Evolutionary conservation across 2,888 invertebrate species (phyloP), one percentile per base, ranked within the genome.

Genomic region (Philaethria dido): DNA sequence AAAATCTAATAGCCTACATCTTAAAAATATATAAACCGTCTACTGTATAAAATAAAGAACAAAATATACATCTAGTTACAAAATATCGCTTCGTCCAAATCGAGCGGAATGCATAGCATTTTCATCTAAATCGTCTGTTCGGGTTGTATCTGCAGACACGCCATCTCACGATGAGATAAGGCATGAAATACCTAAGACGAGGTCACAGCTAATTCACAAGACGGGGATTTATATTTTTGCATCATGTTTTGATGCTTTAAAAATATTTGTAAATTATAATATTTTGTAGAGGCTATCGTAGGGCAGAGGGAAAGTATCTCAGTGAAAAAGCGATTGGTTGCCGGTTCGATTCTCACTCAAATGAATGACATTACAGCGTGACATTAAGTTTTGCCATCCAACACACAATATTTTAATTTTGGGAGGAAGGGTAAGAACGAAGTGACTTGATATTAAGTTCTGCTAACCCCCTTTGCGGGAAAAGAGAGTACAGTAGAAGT

Each of bases 101-200:
- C 42, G 39, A n/a, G 18, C 50, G 29, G 44, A 57, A 57, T 64
- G 64, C 20, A 36, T 25, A 47, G 64, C 16, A 47, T 57, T 50
- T 55, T 59, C 48, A 59, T 59, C 16, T 29, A 42, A 22, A 57
- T 22, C 8, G 42, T 57, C 57, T 42, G 22, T 22, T 22, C 42
- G 57, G n/a, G 22, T 39, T 42, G 4, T 42, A 57, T 39, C 42
- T 42, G 9, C 22, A 42, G 42, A 57, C 57, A 16, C 42, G 57
- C 22, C 55, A 57, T 39, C 42, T 57, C n/a, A 39, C 55, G 39
- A 39, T n/a, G 57, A 42, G 57, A 57, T 57, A 42, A 39, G 57
- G 39, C 57, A 57, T 57, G 25, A 20, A 9, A 14, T 42, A 22
- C 11, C 57, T 42, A 14, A 57, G 57, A n/a, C 22, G 55, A 57